Evolutionary conservation across 2,113 vertebrate genomes (phyloP).

Genomic region (Serilophus lunatus): DNA sequence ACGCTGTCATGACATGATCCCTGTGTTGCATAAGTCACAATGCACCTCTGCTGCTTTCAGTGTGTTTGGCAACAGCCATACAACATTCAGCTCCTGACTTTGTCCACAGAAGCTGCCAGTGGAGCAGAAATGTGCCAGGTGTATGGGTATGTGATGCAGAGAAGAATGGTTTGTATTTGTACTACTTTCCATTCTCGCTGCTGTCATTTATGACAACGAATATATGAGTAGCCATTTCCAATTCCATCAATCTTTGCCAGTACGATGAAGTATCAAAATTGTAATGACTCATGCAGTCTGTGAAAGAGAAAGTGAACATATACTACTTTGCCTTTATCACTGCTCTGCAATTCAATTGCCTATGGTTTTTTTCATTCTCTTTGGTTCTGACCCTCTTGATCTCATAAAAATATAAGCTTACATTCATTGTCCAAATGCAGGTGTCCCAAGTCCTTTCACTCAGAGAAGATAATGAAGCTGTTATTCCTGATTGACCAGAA

Average conservation of each 20-base stretch:
- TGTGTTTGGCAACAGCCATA: background rate
- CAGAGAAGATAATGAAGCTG: background rate
- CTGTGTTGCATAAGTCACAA: background rate
- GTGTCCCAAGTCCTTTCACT: background rate
- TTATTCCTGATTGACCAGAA: background rate
- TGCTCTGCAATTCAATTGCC: constrained; percentile 34
- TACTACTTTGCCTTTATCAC: constrained; percentile 31
- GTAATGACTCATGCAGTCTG: constrained; percentile 15
- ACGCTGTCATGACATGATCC: background rate
- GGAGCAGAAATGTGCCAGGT: background rate
- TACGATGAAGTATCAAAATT: constrained; percentile 33
- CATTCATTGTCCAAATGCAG: background rate
- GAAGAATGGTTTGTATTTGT: background rate
- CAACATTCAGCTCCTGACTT: background rate
- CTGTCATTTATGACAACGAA: background rate
- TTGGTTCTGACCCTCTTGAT: background rate
- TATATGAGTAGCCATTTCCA: background rate
- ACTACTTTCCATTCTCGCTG: background rate
- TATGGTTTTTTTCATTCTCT: background rate
- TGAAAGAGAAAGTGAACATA: constrained; percentile 25
- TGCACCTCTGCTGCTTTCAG: background rate
- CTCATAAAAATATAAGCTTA: background rate
- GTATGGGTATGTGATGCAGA: background rate
- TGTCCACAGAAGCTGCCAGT: background rate
- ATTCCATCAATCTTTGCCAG: constrained; percentile 8